Evolutionary conservation across 2,797 vertebrate genomes (phyloP).

Genomic region (Crenichthys baileyi): DNA sequence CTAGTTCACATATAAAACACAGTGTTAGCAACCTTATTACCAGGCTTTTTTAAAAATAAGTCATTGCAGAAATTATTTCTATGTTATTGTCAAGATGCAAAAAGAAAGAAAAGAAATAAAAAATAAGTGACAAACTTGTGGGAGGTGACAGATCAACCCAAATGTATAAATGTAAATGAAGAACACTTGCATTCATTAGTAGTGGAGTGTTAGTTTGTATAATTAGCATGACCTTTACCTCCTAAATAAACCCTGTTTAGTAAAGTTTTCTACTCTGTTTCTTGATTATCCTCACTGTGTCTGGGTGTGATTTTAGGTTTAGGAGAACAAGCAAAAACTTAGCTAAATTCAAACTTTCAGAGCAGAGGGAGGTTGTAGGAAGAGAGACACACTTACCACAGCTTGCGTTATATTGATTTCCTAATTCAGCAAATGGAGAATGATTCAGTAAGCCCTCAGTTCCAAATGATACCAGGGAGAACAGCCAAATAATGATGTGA

Average conservation of each 20-base stretch:
- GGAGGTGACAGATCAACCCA: background rate
- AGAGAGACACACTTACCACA: conserved; percentile 8
- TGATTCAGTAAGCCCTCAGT: conserved; percentile 1
- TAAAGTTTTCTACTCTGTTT: no score
- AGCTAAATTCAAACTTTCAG: background rate
- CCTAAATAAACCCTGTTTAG: conserved; percentile 47
- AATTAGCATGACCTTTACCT: conserved; percentile 61
- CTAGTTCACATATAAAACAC: background rate
- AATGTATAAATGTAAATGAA: background rate
- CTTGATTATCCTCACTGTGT: conserved; percentile 19
- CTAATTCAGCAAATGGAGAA: background rate
- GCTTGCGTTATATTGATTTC: background rate
- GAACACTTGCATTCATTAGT: background rate
- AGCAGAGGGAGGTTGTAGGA: conserved; percentile 1
- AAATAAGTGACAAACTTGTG: background rate
- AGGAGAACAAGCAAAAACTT: background rate
- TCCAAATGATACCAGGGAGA: background rate
- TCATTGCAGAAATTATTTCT: background rate
- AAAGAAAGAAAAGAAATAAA: background rate
- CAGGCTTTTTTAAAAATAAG: background rate
- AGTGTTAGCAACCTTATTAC: background rate
- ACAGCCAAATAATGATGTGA: background rate
- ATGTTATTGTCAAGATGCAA: background rate
- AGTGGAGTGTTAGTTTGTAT: conserved; percentile 2
- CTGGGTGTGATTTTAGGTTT: background rate